Evolutionary conservation across 1,140 invertebrate species (phyloP).

Genomic region (Cephus cinctus): DNA sequence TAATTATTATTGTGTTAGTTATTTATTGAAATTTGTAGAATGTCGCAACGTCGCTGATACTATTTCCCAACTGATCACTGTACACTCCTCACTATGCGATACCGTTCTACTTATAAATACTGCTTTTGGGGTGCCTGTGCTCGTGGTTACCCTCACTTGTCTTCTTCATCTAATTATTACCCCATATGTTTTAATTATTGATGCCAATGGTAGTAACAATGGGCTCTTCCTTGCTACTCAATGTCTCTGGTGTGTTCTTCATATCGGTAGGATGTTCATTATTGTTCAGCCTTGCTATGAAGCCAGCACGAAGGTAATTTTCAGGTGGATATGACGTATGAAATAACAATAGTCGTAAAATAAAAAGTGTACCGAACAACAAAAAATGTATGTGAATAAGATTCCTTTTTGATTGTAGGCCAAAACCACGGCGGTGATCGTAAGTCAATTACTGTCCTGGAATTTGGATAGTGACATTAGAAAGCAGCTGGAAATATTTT

Average conservation of each 20-base stretch:
- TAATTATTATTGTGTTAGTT: not conserved
- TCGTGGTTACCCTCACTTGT: slow-evolving; percentile 65
- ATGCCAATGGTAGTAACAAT: slow-evolving; percentile 52
- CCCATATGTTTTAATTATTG: slow-evolving; percentile 69
- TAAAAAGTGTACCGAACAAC: slow-evolving; percentile 6
- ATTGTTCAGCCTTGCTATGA: slow-evolving; percentile 68
- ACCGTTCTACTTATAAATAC: slow-evolving; percentile 40
- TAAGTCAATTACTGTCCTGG: slow-evolving; percentile 41
- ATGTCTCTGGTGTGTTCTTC: slow-evolving; percentile 65
- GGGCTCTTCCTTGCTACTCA: slow-evolving; percentile 57
- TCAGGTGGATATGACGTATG: not conserved
- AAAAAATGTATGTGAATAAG: slow-evolving; percentile 8
- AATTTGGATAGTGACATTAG: slow-evolving; percentile 32
- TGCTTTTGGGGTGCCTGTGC: slow-evolving; percentile 60
- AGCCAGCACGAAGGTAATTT: slow-evolving; percentile 56
- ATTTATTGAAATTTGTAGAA: slow-evolving; percentile 23
- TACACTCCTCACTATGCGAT: slow-evolving; percentile 46
- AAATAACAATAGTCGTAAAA: not conserved
- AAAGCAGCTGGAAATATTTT: slow-evolving; percentile 64
- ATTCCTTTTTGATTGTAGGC: slow-evolving; percentile 21
- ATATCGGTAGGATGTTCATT: slow-evolving; percentile 61
- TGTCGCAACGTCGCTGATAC: slow-evolving; percentile 19
- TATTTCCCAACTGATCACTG: slow-evolving; percentile 38
- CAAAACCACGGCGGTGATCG: slow-evolving; percentile 38
- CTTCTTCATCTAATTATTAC: slow-evolving; percentile 71